Evolutionary conservation across 2,113 vertebrate species (phyloP).

Genomic region (Poecilia latipinna): DNA sequence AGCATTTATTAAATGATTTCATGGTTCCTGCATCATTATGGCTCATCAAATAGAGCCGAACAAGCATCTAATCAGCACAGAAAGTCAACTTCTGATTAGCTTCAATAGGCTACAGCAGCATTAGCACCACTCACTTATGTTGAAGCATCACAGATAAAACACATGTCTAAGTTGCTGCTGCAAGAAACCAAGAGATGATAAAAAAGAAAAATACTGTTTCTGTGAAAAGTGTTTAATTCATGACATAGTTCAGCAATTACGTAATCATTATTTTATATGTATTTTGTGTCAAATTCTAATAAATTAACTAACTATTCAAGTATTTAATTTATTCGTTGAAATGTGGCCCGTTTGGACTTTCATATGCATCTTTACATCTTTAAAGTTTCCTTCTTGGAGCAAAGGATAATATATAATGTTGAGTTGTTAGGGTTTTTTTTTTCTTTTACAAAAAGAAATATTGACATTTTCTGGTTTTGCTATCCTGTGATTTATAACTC

Average conservation of each 20-base stretch:
- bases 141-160: background rate
- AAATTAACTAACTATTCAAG: background rate
- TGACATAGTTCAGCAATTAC: background rate
- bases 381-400: background rate
- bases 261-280: background rate
- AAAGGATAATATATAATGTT: background rate
- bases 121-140: background rate
- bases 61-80: background rate
- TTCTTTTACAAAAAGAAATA: slow-evolving; percentile 38
- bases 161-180: background rate
- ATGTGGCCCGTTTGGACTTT: background rate
- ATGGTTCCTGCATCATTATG: background rate
- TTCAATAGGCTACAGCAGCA: background rate
- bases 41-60: background rate
- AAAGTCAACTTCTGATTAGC: background rate
- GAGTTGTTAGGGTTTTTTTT: background rate
- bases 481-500: slow-evolving; percentile 65
- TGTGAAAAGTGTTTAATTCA: background rate
- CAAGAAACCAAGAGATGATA: background rate
- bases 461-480: slow-evolving; percentile 36
- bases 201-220: background rate
- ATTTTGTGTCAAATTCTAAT: background rate
- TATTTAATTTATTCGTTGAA: background rate
- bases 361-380: background rate
- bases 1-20: background rate